phyloP scores from a whole-genome alignment of 2,797 vertebrate genomes.

The Poeciliopsis gracilis region DNA sequence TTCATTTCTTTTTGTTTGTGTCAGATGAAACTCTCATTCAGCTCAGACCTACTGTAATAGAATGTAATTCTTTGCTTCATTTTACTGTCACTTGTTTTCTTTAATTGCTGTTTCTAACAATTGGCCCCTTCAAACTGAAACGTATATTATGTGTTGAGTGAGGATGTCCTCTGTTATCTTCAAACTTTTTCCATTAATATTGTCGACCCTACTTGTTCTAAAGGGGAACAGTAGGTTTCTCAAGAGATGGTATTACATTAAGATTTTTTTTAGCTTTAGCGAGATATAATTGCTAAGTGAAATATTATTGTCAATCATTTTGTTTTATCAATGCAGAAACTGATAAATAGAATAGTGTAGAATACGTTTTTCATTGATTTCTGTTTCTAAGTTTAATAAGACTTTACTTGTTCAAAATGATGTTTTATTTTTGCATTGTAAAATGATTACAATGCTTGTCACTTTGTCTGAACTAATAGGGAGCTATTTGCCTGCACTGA shows the following conservation, averaged over 20 bases:
- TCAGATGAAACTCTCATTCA: not conserved
- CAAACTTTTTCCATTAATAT: slow-evolving; percentile 66
- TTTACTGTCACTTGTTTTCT: slow-evolving; percentile 9
- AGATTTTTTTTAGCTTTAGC: too few species aligned
- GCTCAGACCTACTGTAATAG: not conserved
- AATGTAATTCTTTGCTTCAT: not conserved
- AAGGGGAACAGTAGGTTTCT: slow-evolving; percentile 45
- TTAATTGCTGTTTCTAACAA: slow-evolving; percentile 8
- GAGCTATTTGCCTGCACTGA: too few species aligned
- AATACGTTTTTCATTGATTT: too few species aligned
- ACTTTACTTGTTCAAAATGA: too few species aligned
- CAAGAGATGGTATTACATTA: slow-evolving; percentile 13
- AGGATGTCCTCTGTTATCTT: slow-evolving; percentile 22
- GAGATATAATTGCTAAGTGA: too few species aligned
- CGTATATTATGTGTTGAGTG: slow-evolving; percentile 8
- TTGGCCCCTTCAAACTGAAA: slow-evolving; percentile 17
- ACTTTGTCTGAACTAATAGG: too few species aligned
- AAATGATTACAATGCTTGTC: too few species aligned
- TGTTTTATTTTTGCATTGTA: too few species aligned
- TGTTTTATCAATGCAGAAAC: too few species aligned
- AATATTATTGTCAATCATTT: too few species aligned
- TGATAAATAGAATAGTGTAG: too few species aligned
- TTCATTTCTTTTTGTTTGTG: not conserved
- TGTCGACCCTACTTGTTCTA: slow-evolving; percentile 61
- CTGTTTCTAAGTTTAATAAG: too few species aligned